Evolutionary conservation across 2,888 invertebrate genomes (phyloP), one percentile per base, ranked within the genome.

Genomic region (Lagria hirta): DNA sequence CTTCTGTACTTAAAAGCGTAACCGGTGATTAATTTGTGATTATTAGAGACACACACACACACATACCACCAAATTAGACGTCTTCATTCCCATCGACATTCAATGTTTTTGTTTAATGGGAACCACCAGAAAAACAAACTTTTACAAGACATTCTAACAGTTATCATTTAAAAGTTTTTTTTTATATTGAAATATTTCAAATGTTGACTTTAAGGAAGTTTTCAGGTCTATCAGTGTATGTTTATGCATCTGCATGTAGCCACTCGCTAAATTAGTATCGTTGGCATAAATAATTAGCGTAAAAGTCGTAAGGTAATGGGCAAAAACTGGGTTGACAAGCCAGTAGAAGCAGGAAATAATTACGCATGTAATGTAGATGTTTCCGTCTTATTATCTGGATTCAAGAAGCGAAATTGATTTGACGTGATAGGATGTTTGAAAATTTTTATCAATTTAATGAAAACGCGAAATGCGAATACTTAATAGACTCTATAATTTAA

Each of bases 301-400:
- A 29, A 13, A 12, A 28, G 14, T 14, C 17, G 13, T 14, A 10
- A 10, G 11, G 23, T n/a, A 13, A 18, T 10, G 15, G 17, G 41
- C 32, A 48, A 47, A 51, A 55, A 53, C 43, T 55, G 47, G 55
- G 55, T 55, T 55, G 55, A 55, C 55, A 52, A 26, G 40, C 42
- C n/a, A n/a, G n/a, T 41, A 48, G 47, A 46, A 55, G 51, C 51
- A 49, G 48, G 48, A 48, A 53, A 51, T 55, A 49, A 35, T 46
- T 37, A 37, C 33, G 29, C 46, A 55, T 52, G 51, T 52, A 51
- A 51, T 8, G 27, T 32, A 23, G 38, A 38, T 29, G 27, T 15
- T 43, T 16, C 16, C 26, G 43, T 28, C 32, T 41, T 27, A 45
- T 45, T 45, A 45, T 40, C 14, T 20, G 23, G 34, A 34, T 24